Percentiles rank a stretch among this genome's conserved stretches.
phyloP scores from a whole-genome alignment of 2,113 vertebrate species.

The Dasypus novemcinctus region DNA sequence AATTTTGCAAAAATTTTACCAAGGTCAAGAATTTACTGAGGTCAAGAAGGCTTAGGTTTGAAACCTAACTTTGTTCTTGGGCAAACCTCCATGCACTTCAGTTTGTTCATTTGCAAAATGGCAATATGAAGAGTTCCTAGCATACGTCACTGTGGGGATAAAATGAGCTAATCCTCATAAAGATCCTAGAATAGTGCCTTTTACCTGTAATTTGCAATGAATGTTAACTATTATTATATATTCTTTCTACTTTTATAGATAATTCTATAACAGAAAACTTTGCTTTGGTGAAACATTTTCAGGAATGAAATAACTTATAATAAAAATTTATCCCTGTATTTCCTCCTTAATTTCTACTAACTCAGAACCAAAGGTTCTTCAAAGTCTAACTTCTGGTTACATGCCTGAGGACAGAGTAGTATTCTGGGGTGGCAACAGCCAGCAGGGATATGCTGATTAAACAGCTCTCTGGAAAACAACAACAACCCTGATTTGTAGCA shows the following conservation, averaged over 20 bases:
- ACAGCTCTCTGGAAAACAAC: not conserved
- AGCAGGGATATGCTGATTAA: not conserved
- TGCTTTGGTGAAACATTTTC: not conserved
- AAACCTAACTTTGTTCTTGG: not conserved
- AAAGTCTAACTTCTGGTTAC: not conserved
- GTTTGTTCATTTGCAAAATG: not conserved
- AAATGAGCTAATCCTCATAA: conserved; percentile 8
- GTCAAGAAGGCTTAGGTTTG: not conserved
- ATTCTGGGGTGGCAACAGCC: not conserved
- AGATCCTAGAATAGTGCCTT: not conserved
- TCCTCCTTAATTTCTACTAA: not conserved
- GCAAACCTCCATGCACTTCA: not conserved
- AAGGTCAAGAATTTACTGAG: not conserved
- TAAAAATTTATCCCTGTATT: not conserved
- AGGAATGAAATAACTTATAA: not conserved
- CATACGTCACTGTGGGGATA: not conserved
- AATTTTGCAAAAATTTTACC: not conserved
- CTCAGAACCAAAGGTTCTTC: not conserved
- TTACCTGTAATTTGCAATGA: not conserved
- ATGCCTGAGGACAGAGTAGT: not conserved
- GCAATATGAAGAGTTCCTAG: not conserved
- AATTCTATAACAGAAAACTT: not conserved
- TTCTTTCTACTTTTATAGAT: not conserved
- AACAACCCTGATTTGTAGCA: not conserved
- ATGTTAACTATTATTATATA: conserved; percentile 12